Evolutionary conservation across 2,797 vertebrate genomes (phyloP), one percentile per base, ranked within the genome.

Genomic region (Paedocypris micromegethes): DNA sequence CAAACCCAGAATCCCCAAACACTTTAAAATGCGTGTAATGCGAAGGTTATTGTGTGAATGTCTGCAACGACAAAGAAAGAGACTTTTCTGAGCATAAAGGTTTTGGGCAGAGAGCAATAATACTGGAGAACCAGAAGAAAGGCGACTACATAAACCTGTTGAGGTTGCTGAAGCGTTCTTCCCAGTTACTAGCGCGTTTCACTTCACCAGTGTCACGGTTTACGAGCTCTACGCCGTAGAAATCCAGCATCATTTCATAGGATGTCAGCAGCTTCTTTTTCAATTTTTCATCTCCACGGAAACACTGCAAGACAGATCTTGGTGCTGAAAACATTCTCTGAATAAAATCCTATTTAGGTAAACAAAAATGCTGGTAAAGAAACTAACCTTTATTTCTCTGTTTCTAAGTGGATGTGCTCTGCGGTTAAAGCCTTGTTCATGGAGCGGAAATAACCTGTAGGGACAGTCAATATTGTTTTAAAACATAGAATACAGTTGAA

Each of bases 21-120:
- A 93, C 89, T 98, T 98, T 74, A 97, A 87, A 78, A 98, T 95
- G 62, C 93, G 93, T 0, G 94, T 97, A 76, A 98, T 94, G 61
- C 93, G 92, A 54, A 97, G 82, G 78, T 91, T 95, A 85, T 98
- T 98, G 80, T 97, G 95, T 58, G 85, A 84, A 73, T 78, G 82
- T 23, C 95, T 98, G 84, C 46, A 65, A 68, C 5, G 42, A 47
- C 38, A 54, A 42, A 58, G 0, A 6, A 48, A 47, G 2, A 53
- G 9, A 40, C 4, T 4, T 44, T 2, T 8, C 6, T 40, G 37
- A 4, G 51, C 0, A 3, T 45, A 40, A n/a, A 50, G 8, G 6
- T 23, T 2, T 4, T 55, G 5, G 56, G 9, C 6, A 3, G 23
- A 8, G 2, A 39, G 45, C 6, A 58, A 9, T 54, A 9, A 46